Base-by-base conservation (phyloP, 2,888 invertebrate species). In the Ectemnius lituratus region DNA sequence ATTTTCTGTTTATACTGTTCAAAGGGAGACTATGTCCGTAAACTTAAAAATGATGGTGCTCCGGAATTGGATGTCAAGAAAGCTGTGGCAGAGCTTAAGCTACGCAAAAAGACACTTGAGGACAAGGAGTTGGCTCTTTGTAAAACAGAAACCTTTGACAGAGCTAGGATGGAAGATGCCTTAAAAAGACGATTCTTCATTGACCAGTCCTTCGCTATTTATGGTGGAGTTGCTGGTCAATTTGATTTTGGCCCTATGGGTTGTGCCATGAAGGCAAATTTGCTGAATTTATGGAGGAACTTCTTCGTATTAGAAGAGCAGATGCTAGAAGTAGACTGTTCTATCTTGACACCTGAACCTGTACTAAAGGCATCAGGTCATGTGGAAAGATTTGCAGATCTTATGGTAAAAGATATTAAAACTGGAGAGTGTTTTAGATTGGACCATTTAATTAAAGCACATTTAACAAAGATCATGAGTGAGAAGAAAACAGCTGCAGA, bases 241-340 rank as follows among this genome's bases (percentile, higher is more conserved):
- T 99, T 97, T 91, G 99, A 99, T 92, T 99, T 98, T 91, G 99
- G 99, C 0, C 99, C 99, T 0, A 99, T 99, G 98, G 99, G 99
- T 2, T 99, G 99, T 92, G 98, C 99, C 0, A 94, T 99, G 73
- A 99, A 99, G 91, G 95, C 97, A 20, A 99, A 99, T 90, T 94
- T 99, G 89, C 92, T 99, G 46, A 95, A 96, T 86, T 92, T 95
- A 5, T 99, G 99, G 99, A 93, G 99, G 75, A 97, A 96, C 85
- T 97, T 96, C 91, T 99, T 99, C 89, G 96, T 99, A 23, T 93
- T 99, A 14, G 98, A 99, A 88, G 99, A 99, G 90, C 97, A 98
- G 90, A 99, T 99, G 99, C 92, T 99, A 68, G 99, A 99, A 92
- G 98, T 99, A 5, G 99, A 99, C 89, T 99, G 99, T 89, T 98